phyloP scores from a whole-genome alignment of 2,113 vertebrate species.

The Tylochromis polylepis region DNA sequence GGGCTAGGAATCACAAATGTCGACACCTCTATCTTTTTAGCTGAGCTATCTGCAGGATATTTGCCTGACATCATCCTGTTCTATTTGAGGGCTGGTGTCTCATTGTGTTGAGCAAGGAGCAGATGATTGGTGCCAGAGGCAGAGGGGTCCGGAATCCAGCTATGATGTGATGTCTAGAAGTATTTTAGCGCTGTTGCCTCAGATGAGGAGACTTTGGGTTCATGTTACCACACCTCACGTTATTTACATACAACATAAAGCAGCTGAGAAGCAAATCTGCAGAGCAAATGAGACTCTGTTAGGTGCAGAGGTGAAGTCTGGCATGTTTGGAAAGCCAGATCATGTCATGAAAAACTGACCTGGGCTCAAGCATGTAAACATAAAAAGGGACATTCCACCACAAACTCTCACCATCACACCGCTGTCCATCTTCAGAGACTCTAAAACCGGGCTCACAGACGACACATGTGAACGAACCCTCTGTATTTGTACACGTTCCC shows the following conservation, averaged over 20 bases:
- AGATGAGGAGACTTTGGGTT: constrained; percentile 15
- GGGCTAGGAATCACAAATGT: constrained; percentile 29
- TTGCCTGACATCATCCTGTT: constrained; percentile 48
- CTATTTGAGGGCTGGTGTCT: constrained; percentile 45
- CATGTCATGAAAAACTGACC: no score
- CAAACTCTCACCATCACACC: constrained; percentile 65
- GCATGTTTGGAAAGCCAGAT: not conserved
- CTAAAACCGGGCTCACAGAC: constrained; percentile 63
- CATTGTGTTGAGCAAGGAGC: constrained; percentile 38
- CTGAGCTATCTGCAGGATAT: constrained; percentile 17
- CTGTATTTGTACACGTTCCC: constrained; percentile 68
- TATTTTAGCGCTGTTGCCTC: constrained; percentile 38
- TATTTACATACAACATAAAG: constrained; percentile 33
- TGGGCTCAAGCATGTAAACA: not conserved
- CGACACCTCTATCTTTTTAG: constrained; percentile 39
- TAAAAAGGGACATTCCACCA: not conserved
- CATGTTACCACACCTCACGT: constrained; percentile 38
- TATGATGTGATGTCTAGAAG: constrained; percentile 67
- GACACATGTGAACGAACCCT: constrained; percentile 68
- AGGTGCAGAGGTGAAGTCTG: not conserved
- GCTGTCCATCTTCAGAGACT: constrained; percentile 55
- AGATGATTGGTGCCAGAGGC: constrained; percentile 42
- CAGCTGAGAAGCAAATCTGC: not conserved
- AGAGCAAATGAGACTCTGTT: not conserved
- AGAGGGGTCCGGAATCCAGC: constrained; percentile 38